Evolutionary conservation across 2,888 invertebrate species (phyloP), one percentile per base, ranked within the genome.

Genomic region (Tholera decimalis): DNA sequence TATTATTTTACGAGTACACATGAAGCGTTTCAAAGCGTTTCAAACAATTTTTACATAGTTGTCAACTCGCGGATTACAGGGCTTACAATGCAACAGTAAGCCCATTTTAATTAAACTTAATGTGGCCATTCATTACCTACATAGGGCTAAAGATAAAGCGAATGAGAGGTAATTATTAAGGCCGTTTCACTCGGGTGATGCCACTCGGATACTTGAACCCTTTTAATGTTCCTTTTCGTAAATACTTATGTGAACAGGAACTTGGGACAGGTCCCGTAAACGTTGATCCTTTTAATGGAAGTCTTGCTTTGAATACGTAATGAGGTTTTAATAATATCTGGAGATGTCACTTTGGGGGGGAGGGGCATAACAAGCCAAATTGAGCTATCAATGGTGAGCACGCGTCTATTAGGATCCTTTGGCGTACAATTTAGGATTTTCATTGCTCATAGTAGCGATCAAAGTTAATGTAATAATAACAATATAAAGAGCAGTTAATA

Each of bases 71-170:
- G n/a, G n/a, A n/a, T 77, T 53, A 50, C 46, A 20, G 61, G 1
- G 28, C 46, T 61, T 64, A 50, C 73, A 64, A 73, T 80, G 72
- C 72, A 83, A 80, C 71, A 62, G 67, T 67, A 65, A 78, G 68
- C 66, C 82, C 76, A 80, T 86, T 89, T 89, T 87, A 88, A 90
- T 89, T 89, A 87, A 89, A 87, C 75, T 83, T 85, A 87, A 89
- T 88, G 86, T 66, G 63, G 51, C 70, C 84, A 88, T 90, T 87
- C 79, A 79, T 88, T 86, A 85, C 82, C 67, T 73, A 70, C 80
- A 80, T 82, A 83, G 85, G 84, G 85, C 82, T 81, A 66, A 73
- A 85, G 86, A 88, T 90, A 88, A 88, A 85, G 82, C 79, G 77
- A 86, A 85, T 81, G 82, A 79, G 79, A 83, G 85, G 87, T 88